A percentile compares a stretch with the other conserved stretches of the same genome.
Evolutionary conservation across 2,888 invertebrate species (phyloP).

Genomic region (Autographa gamma): DNA sequence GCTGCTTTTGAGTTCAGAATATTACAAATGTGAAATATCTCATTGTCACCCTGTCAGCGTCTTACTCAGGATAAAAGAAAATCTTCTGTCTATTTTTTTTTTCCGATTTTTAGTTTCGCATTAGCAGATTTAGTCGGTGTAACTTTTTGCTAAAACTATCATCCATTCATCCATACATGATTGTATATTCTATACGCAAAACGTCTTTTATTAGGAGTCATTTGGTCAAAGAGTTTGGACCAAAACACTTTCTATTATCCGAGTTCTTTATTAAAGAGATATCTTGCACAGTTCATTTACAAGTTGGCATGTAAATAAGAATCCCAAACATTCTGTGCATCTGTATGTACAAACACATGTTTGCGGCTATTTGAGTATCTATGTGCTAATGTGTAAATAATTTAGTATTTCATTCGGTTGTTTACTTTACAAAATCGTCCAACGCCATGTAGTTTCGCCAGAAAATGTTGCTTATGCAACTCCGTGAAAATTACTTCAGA

Average conservation of each 20-base stretch:
- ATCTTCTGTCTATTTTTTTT: no score
- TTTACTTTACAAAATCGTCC: slow-evolving; percentile 39
- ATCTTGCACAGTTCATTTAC: neutral
- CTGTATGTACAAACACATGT: neutral
- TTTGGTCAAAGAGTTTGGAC: no score
- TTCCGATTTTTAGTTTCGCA: no score
- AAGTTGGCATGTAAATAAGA: slow-evolving; percentile 4
- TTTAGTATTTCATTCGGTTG: slow-evolving; percentile 30
- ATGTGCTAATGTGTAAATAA: slow-evolving; percentile 37
- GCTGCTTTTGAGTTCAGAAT: no score
- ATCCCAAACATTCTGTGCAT: neutral
- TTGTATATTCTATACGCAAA: no score
- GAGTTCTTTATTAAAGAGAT: neutral
- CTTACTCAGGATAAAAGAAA: no score
- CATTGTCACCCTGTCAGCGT: no score
- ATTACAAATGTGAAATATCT: no score
- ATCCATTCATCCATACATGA: no score
- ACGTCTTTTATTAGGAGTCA: no score
- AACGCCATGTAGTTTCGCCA: slow-evolving; percentile 26
- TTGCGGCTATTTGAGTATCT: slow-evolving; percentile 4
- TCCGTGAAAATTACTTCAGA: slow-evolving; percentile 28
- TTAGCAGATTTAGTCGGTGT: no score
- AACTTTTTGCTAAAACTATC: no score
- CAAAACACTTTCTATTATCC: neutral
- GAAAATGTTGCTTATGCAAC: slow-evolving; percentile 32